Conservation (phyloP, 2,797 vertebrate genomes). For the Mastacembelus armatus region DNA sequence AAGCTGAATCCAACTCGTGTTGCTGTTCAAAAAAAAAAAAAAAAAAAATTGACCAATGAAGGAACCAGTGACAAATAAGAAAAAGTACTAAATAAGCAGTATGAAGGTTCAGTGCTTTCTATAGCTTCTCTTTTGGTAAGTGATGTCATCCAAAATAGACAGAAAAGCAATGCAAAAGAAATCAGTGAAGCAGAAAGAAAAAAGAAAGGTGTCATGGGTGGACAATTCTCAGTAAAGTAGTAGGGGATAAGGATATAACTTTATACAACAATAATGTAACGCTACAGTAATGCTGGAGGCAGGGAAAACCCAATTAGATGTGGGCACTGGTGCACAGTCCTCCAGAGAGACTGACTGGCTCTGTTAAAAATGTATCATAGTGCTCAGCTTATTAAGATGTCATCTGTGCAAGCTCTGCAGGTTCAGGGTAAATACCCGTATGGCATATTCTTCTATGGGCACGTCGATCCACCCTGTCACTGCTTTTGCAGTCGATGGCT, state of each 20-base stretch:
- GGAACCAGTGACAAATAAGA: too few species aligned
- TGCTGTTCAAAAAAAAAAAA: too few species aligned
- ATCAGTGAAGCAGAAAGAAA: neutral
- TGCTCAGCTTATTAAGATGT: conserved; percentile 83
- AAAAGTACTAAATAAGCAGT: neutral
- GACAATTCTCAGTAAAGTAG: conserved; percentile 47
- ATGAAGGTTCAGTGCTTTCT: neutral
- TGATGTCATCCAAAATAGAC: conserved; percentile 21
- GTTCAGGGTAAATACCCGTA: conserved; percentile 78
- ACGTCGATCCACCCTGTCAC: conserved; percentile 74
- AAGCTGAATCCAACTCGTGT: conserved; percentile 18
- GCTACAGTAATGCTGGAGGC: conserved; percentile 61
- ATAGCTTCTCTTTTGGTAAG: neutral
- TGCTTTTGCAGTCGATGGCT: conserved; percentile 75
- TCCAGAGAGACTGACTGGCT: conserved; percentile 60
- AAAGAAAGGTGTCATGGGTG: conserved; percentile 44
- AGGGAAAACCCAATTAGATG: conserved; percentile 77
- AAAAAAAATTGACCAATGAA: neutral
- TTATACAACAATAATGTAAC: conserved; percentile 61
- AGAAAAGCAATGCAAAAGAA: conserved; percentile 24
- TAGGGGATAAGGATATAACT: conserved; percentile 56
- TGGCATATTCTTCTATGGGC: conserved; percentile 68
- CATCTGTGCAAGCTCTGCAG: conserved; percentile 78
- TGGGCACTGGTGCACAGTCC: conserved; percentile 71
- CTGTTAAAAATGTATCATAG: conserved; percentile 75